Percentiles rank a stretch among this genome's conserved stretches.
Conservation (phyloP, 2,888 invertebrate species). For the Eubasilissa splendida region DNA sequence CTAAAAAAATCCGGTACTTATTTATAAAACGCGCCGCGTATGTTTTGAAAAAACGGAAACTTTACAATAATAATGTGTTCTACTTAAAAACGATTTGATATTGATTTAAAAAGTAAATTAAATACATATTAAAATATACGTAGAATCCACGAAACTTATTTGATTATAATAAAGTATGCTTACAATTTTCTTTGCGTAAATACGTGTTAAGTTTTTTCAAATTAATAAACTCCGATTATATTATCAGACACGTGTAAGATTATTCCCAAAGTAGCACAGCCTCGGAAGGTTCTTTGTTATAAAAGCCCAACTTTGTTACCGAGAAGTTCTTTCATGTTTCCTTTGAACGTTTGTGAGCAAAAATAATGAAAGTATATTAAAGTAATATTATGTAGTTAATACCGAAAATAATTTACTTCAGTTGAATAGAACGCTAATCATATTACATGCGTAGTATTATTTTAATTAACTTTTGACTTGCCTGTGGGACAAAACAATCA, state of each 20-base stretch:
- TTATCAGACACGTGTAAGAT: constrained; percentile 17
- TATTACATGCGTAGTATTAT: too few species aligned
- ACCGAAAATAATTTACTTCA: neutral
- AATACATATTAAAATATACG: too few species aligned
- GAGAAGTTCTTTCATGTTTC: neutral
- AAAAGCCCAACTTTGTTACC: neutral
- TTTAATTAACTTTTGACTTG: too few species aligned
- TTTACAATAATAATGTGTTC: too few species aligned
- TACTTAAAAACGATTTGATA: too few species aligned
- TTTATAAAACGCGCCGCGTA: too few species aligned
- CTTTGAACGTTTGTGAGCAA: neutral
- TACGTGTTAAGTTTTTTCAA: neutral
- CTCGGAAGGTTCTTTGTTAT: neutral
- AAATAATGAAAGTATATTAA: neutral
- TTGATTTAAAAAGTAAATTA: too few species aligned
- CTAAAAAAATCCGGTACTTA: too few species aligned
- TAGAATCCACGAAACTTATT: too few species aligned
- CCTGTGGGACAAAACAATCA: too few species aligned
- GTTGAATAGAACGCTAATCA: neutral
- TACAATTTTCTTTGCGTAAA: neutral
- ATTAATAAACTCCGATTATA: constrained; percentile 4
- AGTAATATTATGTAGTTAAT: neutral
- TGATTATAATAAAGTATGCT: too few species aligned
- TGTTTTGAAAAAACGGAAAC: too few species aligned
- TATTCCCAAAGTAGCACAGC: neutral